A percentile compares a stretch with the other conserved stretches of the same genome.
These are phyloP conservation scores for Tanytarsus gracilentus DNA, from an alignment of 2,888 invertebrate genomes.

Conservation along the genomic window DNA sequence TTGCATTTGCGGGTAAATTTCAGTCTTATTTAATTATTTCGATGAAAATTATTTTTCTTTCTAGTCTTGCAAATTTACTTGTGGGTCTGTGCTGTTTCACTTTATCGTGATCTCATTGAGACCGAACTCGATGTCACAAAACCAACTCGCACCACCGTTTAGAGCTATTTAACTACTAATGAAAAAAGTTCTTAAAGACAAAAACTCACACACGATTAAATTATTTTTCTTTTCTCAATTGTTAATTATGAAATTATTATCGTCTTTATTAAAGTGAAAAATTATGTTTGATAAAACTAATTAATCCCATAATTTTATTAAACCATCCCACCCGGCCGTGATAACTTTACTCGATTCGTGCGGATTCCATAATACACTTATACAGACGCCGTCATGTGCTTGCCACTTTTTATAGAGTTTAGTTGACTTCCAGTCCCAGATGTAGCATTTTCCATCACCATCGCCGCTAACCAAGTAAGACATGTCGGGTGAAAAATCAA, in stretches of 20 bases:
- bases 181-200: not conserved
- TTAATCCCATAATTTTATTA: conserved; percentile 98
- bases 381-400: conserved; percentile 97
- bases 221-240: not conserved
- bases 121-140: conserved; percentile 5
- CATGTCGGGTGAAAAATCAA: conserved; percentile 99
- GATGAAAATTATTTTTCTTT: not conserved
- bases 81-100: conserved; percentile 24
- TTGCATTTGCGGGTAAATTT: conserved; percentile 12
- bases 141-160: conserved; percentile 20
- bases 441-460: conserved; percentile 96
- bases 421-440: conserved; percentile 99
- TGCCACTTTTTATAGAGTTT: conserved; percentile 98
- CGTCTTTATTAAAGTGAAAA: conserved; percentile 2
- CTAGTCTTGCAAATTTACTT: conserved; percentile 19
- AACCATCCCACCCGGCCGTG: conserved; percentile 98
- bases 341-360: conserved; percentile 95
- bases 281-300: conserved; percentile 32
- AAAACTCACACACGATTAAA: not conserved
- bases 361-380: conserved; percentile 92
- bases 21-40: not conserved
- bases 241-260: not conserved
- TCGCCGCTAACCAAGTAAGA: conserved; percentile 97
- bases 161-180: not conserved
- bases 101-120: conserved; percentile 20